Evolutionary conservation across 2,888 invertebrate species (phyloP).

Genomic region (Aproaerema taeniolella): DNA sequence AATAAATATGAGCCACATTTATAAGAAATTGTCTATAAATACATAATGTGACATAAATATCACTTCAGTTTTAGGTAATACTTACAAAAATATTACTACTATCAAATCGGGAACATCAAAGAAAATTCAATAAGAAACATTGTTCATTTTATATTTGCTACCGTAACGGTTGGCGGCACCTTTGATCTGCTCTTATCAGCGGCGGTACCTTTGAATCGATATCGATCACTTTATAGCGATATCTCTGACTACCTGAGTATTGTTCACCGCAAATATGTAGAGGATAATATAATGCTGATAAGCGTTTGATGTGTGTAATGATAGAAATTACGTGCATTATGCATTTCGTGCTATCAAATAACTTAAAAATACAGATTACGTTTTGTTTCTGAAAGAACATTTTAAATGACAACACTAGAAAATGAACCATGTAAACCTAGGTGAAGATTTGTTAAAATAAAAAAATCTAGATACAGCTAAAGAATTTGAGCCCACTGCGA

Average conservation of each 20-base stretch:
- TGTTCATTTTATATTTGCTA: constrained; percentile 45
- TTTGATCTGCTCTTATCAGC: constrained; percentile 47
- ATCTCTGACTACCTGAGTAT: constrained; percentile 57
- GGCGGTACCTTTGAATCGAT: constrained; percentile 50
- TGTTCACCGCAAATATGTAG: constrained; percentile 37
- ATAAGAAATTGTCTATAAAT: too few relatives aligned
- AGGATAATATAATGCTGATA: constrained; percentile 33
- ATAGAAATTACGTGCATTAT: background rate
- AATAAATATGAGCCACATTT: too few relatives aligned
- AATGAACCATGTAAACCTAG: too few relatives aligned
- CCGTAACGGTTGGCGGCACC: constrained; percentile 46
- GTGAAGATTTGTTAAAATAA: too few relatives aligned
- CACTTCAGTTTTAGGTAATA: too few relatives aligned
- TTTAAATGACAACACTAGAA: too few relatives aligned
- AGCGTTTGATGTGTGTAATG: constrained; percentile 19
- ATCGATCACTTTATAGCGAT: constrained; percentile 50
- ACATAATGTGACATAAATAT: too few relatives aligned
- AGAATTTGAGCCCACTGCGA: too few relatives aligned
- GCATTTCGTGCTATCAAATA: background rate
- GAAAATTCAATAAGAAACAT: constrained; percentile 39
- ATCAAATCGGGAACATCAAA: constrained; percentile 49
- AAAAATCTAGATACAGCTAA: too few relatives aligned
- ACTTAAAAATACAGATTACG: background rate
- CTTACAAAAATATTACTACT: constrained; percentile 21
- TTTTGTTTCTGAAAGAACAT: too few relatives aligned